Evolutionary conservation across 2,888 invertebrate species (phyloP).

Genomic region (Polyommatus iphigenia): DNA sequence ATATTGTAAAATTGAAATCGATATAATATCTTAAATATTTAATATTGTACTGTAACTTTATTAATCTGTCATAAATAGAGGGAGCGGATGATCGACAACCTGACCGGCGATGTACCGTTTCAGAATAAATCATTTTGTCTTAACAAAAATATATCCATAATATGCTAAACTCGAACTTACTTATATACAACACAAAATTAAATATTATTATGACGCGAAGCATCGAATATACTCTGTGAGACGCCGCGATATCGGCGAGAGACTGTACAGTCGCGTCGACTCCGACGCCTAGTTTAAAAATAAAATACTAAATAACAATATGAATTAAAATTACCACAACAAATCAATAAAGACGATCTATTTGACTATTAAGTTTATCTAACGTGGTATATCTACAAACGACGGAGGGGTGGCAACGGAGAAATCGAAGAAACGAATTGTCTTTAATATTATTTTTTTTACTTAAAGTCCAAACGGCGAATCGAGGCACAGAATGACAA

Average conservation of each 20-base stretch:
- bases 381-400: conserved; percentile 47
- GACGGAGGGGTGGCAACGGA: background rate
- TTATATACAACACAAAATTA: background rate
- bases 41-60: background rate
- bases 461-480: too few species aligned
- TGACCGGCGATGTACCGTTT: background rate
- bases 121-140: background rate
- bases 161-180: background rate
- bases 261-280: conserved; percentile 34
- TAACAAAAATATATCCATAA: background rate
- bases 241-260: background rate
- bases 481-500: background rate
- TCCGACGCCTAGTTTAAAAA: conserved; percentile 52
- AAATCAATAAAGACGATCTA: conserved; percentile 63
- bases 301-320: conserved; percentile 79
- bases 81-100: background rate
- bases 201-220: background rate
- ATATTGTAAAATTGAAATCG: background rate
- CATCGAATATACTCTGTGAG: background rate
- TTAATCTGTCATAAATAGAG: background rate
- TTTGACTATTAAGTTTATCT: conserved; percentile 63
- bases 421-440: background rate
- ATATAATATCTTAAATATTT: background rate
- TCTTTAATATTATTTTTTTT: background rate
- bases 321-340: conserved; percentile 71